phyloP scores from a whole-genome alignment of 2,113 vertebrate genomes.

The Notothenia rossii region DNA sequence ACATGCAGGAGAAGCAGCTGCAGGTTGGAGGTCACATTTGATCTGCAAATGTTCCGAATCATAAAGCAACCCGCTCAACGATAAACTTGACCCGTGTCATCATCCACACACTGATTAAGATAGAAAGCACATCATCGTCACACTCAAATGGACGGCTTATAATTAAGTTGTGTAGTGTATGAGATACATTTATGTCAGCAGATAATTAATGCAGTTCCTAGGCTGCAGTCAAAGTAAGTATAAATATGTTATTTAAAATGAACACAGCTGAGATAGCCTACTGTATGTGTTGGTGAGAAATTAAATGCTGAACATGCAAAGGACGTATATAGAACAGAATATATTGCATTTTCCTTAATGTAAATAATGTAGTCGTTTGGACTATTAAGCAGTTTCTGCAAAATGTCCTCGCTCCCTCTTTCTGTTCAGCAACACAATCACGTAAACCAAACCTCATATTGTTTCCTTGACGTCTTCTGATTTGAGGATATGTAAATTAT shows the following conservation, averaged over 20 bases:
- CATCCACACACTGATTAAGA: slow-evolving; percentile 3
- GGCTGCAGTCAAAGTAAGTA: too few relatives aligned
- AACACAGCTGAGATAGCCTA: too few relatives aligned
- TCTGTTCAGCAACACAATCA: neutral
- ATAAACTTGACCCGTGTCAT: slow-evolving; percentile 17
- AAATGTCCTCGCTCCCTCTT: neutral
- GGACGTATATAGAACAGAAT: neutral
- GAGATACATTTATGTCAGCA: neutral
- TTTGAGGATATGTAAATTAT: neutral
- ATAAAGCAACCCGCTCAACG: neutral
- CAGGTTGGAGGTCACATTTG: slow-evolving; percentile 45
- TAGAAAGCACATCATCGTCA: neutral
- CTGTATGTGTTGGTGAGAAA: neutral
- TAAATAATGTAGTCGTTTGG: neutral
- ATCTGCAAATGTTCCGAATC: slow-evolving; percentile 19
- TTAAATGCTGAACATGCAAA: neutral
- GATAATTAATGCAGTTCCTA: neutral
- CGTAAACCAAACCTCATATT: accelerated
- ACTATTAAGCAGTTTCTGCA: neutral
- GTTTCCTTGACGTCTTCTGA: neutral
- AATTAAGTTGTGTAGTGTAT: neutral
- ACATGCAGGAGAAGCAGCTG: slow-evolving; percentile 66
- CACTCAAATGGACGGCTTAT: neutral
- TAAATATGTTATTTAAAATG: too few relatives aligned
- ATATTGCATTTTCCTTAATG: neutral